Evolutionary conservation across 2,113 vertebrate genomes (phyloP).

Genomic region (Numida meleagris): DNA sequence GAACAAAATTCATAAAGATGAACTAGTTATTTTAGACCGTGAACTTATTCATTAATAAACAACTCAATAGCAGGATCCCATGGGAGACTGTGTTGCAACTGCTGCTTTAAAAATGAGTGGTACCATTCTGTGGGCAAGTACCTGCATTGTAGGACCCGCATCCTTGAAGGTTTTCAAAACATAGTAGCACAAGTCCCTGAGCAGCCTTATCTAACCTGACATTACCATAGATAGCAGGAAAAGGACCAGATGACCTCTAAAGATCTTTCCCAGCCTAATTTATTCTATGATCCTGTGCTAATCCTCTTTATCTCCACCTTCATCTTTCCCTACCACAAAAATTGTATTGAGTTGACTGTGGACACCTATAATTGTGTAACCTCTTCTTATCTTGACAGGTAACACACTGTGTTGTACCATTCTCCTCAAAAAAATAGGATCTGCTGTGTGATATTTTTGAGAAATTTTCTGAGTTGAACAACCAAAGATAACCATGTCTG

Average conservation of each 20-base stretch:
- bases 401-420: not conserved
- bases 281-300: not conserved
- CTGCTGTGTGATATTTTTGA: not conserved
- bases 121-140: not conserved
- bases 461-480: not conserved
- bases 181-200: not conserved
- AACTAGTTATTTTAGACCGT: not conserved
- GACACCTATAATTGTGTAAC: not conserved
- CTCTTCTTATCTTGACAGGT: not conserved
- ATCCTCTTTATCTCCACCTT: not conserved
- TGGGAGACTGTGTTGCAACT: not conserved
- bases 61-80: not conserved
- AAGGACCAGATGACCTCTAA: not conserved
- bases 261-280: not conserved
- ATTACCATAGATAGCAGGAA: not conserved
- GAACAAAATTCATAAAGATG: not conserved
- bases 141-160: not conserved
- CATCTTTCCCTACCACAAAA: not conserved
- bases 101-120: not conserved
- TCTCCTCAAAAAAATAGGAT: not conserved
- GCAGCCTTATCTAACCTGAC: not conserved
- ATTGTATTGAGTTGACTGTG: not conserved
- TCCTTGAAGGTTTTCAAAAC: not conserved
- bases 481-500: not conserved
- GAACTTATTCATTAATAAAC: not conserved